These are phyloP conservation scores for Limnothrissa miodon DNA, from an alignment of 2,113 vertebrate genomes.

Conservation along the genomic window DNA sequence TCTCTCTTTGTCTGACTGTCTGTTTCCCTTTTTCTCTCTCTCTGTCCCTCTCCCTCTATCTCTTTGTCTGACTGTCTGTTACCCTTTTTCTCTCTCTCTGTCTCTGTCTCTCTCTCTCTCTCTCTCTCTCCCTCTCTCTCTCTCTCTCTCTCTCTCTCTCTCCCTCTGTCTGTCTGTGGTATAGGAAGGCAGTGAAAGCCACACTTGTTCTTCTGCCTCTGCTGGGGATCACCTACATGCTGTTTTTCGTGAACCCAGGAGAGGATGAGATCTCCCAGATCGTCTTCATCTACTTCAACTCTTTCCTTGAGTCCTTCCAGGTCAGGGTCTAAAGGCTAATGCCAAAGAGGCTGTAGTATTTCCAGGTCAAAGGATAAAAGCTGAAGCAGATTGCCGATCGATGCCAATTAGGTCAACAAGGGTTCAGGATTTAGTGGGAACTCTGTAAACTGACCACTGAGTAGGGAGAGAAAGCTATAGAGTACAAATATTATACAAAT, in stretches of 20 bases:
- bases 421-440: too few relatives aligned
- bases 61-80: too few relatives aligned
- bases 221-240: constrained; percentile 94
- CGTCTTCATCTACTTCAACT: constrained; percentile 97
- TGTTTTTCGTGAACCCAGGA: constrained; percentile 93
- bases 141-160: not conserved
- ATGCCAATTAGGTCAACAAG: too few relatives aligned
- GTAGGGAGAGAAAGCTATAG: not conserved
- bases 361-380: constrained; percentile 76
- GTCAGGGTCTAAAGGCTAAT: constrained; percentile 55
- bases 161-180: not conserved
- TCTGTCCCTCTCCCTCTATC: not conserved
- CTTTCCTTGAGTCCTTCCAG: constrained; percentile 94
- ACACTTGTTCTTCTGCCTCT: constrained; percentile 90
- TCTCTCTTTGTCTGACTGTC: too few relatives aligned
- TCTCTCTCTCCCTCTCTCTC: not conserved
- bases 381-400: too few relatives aligned
- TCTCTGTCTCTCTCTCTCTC: not conserved
- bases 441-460: not conserved
- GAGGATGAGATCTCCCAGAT: constrained; percentile 89
- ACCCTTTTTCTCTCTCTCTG: not conserved
- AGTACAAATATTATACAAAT: constrained; percentile 12
- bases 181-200: constrained; percentile 94
- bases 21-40: not conserved
- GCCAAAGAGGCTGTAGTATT: constrained; percentile 66